Conservation (phyloP, 2,113 vertebrate species). For the Silurus asotus region DNA sequence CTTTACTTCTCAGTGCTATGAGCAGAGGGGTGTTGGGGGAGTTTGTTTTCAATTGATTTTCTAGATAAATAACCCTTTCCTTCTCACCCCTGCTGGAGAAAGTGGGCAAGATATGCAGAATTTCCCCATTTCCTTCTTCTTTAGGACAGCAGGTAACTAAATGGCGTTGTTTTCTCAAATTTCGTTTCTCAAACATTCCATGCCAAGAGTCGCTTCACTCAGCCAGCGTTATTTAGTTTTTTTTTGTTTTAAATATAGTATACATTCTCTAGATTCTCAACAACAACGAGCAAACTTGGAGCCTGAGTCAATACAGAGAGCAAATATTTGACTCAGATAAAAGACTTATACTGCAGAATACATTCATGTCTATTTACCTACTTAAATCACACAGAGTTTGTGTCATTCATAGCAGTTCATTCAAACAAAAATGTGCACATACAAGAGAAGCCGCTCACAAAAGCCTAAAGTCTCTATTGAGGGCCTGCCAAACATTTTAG, state of each 20-base stretch:
- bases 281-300: background rate
- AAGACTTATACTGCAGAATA: slow-evolving; percentile 6
- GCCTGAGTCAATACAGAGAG: background rate
- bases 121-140: background rate
- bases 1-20: slow-evolving; percentile 45
- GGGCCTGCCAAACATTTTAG: slow-evolving; percentile 54
- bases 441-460: slow-evolving; percentile 48
- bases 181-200: background rate
- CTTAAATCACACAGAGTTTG: background rate
- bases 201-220: background rate
- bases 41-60: slow-evolving; percentile 61
- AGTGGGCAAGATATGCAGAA: slow-evolving; percentile 9
- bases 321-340: slow-evolving; percentile 36
- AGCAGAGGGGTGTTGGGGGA: slow-evolving; percentile 52
- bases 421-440: slow-evolving; percentile 30
- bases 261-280: slow-evolving; percentile 19
- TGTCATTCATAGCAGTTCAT: background rate
- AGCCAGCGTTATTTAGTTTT: background rate
- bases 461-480: slow-evolving; percentile 51
- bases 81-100: slow-evolving; percentile 15
- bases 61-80: slow-evolving; percentile 52
- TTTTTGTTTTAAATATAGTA: background rate
- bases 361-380: background rate
- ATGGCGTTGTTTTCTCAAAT: background rate
- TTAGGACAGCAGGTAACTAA: background rate